These are phyloP conservation scores for Orthosia incerta DNA, from an alignment of 2,888 invertebrate genomes.

Conservation along the genomic window DNA sequence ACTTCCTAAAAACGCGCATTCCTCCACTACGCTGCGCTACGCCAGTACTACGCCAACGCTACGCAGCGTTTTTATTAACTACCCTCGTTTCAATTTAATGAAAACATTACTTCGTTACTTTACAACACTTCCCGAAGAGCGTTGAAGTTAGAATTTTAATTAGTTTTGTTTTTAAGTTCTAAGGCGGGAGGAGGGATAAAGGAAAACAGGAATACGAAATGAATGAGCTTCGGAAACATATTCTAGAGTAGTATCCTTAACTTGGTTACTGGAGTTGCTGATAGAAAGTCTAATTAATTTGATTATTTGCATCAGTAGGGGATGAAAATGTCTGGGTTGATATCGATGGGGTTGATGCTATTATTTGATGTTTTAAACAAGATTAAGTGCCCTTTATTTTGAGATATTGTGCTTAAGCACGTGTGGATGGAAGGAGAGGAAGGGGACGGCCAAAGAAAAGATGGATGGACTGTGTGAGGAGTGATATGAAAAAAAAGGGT, in stretches of 20 bases:
- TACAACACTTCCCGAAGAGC: conserved; percentile 60
- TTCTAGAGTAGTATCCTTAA: conserved; percentile 47
- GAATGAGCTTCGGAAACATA: conserved; percentile 49
- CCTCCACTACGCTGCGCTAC: conserved; percentile 59
- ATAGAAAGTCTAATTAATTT: conserved; percentile 27
- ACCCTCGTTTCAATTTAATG: conserved; percentile 59
- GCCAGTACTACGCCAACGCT: conserved; percentile 37
- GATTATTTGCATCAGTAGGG: conserved; percentile 20
- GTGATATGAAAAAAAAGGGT: no score
- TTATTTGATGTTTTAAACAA: conserved; percentile 16
- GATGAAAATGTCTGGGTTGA: not conserved
- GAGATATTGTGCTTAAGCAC: no score
- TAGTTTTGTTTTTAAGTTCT: conserved; percentile 67
- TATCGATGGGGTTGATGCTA: no score
- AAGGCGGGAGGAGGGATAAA: conserved; percentile 40
- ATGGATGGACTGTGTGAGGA: no score
- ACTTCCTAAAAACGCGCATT: conserved; percentile 81
- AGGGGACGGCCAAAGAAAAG: no score
- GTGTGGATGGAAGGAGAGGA: no score
- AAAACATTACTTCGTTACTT: conserved; percentile 65
- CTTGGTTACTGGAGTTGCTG: conserved; percentile 39
- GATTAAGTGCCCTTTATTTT: conserved; percentile 1
- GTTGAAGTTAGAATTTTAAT: conserved; percentile 66
- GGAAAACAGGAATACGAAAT: conserved; percentile 51
- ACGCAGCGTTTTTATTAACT: conserved; percentile 63